Base-by-base conservation (phyloP, 1,140 invertebrate species). In the Drosophila obscura region DNA sequence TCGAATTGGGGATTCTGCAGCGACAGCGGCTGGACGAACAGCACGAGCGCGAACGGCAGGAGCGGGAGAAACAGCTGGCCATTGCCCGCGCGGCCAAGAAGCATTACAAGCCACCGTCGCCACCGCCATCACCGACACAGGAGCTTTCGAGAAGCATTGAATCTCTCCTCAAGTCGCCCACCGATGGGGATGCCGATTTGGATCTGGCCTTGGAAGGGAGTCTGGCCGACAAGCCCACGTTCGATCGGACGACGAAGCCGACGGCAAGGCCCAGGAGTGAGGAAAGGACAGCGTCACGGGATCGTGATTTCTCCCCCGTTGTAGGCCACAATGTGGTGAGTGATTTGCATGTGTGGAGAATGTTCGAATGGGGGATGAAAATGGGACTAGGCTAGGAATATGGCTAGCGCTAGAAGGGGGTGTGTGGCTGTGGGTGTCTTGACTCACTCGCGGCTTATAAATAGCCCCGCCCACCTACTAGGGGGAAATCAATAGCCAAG, bases 171-270 rank as follows among this genome's bases (percentile, higher is more conserved):
- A 59, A 51, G 41, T 11, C 26, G 6, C 11, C 24, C 4, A 49
- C 4, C 4, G 67, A 73, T 8, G 53, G 35, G 49, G 8, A 0
- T 22, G 24, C 4, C 16, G 55, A 59, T 24, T 9, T 11, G 13
- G 44, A 28, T 22, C 9, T 24, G 13, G 5, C 45, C 11, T 24
- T 28, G 11, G 45, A 9, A 9, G 13, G 13, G 11, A 50, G 8
- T 16, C 45, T 8, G 24, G 26, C 26, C 16, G 72, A 75, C n/a
- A 53, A 11, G 26, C 94, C 94, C n/a, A 83, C 91, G 26, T 93
- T 95, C 80, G 94, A 95, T 91, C 93, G 95, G 67, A 93, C 93
- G 35, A 93, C 93, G 5, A 95, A 95, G 75, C 95, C 95, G 5
- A 80, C 95, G 75, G 94, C 95, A 3, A 80, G 43, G 46, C 39